Percentiles rank a stretch among this genome's conserved stretches.
Evolutionary conservation across 2,113 vertebrate species (phyloP).

Genomic region (Maccullochella peelii): DNA sequence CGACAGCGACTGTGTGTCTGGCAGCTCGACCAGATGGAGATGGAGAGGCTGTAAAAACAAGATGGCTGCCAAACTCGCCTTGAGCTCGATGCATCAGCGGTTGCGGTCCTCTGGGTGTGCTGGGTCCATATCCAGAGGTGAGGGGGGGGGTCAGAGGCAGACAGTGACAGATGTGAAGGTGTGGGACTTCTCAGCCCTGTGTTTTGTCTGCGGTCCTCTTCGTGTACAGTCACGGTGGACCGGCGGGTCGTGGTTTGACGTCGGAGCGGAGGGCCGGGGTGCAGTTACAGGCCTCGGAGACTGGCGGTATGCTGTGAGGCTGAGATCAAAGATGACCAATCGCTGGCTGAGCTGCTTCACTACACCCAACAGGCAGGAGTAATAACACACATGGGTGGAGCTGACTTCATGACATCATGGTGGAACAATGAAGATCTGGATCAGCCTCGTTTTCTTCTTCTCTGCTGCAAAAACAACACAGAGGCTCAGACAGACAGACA

Average conservation of each 20-base stretch:
- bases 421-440: slow-evolving; percentile 29
- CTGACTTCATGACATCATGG: slow-evolving; percentile 49
- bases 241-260: slow-evolving; percentile 38
- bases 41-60: slow-evolving; percentile 59
- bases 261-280: slow-evolving; percentile 36
- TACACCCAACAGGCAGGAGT: slow-evolving; percentile 34
- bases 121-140: slow-evolving; percentile 37
- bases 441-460: slow-evolving; percentile 1
- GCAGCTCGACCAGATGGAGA: slow-evolving; percentile 7
- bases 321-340: slow-evolving; percentile 54
- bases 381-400: slow-evolving; percentile 54
- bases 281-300: slow-evolving; percentile 36
- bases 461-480: slow-evolving; percentile 33
- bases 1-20: neutral
- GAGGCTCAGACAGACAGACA: neutral
- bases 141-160: neutral
- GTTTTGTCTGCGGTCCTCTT: slow-evolving; percentile 63
- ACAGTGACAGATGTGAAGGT: slow-evolving; percentile 18
- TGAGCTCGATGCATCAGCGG: slow-evolving; percentile 42
- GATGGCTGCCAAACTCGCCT: slow-evolving; percentile 45
- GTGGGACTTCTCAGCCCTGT: slow-evolving; percentile 32
- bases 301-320: slow-evolving; percentile 5
- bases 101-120: slow-evolving; percentile 40
- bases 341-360: slow-evolving; percentile 22
- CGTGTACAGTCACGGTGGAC: slow-evolving; percentile 24